Conservation (phyloP, 2,888 invertebrate species). For the Sicus ferrugineus region DNA sequence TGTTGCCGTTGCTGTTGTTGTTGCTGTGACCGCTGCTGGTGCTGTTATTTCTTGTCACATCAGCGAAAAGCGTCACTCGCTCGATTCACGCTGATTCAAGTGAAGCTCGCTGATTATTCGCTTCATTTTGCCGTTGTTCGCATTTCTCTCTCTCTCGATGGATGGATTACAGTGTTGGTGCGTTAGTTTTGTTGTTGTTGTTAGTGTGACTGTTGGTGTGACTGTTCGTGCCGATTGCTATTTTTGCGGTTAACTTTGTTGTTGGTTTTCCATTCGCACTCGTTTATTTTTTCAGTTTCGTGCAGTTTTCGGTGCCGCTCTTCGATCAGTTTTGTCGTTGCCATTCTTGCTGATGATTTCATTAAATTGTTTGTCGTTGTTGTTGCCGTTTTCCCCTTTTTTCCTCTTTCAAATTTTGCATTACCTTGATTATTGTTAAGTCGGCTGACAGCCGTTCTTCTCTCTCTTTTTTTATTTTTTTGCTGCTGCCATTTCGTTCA, state of each 20-base stretch:
- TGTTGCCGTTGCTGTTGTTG: slow-evolving; percentile 31
- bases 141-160: too few relatives aligned
- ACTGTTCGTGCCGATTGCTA: neutral
- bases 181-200: neutral
- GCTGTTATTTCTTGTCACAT: slow-evolving; percentile 40
- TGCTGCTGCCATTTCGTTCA: too few relatives aligned
- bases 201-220: too few relatives aligned
- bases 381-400: slow-evolving; percentile 35
- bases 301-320: neutral
- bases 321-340: neutral
- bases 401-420: neutral
- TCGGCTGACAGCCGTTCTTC: slow-evolving; percentile 14
- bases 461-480: slow-evolving; percentile 33
- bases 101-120: too few relatives aligned
- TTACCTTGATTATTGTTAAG: neutral
- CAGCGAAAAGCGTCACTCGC: too few relatives aligned
- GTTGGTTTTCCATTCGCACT: neutral
- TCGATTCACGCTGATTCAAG: too few relatives aligned
- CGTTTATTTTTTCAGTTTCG: neutral
- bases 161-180: too few relatives aligned
- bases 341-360: neutral
- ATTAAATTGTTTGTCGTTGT: too few relatives aligned
- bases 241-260: neutral
- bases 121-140: too few relatives aligned
- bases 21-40: slow-evolving; percentile 35